Evolutionary conservation across 30 jellyfish, hydroid and myxozoan genomes (phyloP), one percentile per base, ranked within the genome.

Genomic region (Chrysaora quinquecirrha): DNA sequence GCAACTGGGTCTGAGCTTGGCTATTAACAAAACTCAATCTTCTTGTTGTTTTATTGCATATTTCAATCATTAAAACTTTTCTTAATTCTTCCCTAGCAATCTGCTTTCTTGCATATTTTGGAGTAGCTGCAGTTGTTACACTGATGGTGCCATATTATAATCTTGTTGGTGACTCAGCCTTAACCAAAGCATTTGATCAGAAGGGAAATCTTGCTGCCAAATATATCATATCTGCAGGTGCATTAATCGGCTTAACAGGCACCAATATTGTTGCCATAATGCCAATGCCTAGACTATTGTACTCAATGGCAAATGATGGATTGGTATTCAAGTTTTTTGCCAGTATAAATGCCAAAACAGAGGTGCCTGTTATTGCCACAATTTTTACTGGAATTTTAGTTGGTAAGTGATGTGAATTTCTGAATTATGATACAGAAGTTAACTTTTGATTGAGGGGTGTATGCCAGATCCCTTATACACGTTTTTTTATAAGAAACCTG

Each of bases 261-360:
- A 87, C 90, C 24, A 83, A 85, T 19, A 64, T 90, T 47, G 96
- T 88, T 24, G 47, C 95, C 20, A 52, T 90, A 87, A 78, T 90
- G 91, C 94, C 94, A 22, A 85, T 79, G 87, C 98, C 98, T 16
- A 69, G 96, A 20, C 69, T 90, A 75, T 87, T 90, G 30, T 90
- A 90, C 74, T 78, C 98, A 3, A 90, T 90, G 96, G 96, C 98
- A 7, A 90, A 76, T 3, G 98, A 90, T 85, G 98, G 98, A 6
- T 66, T 90, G 80, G 73, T 90, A 10, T 90, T 90, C 87, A 65
- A 52, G 46, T 38, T 71, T 23, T 72, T 84, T 30, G 75, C 90
- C 16, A 32, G 34, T 1, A 77, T 90, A 69, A 63, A 78, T 64
- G 22, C 77, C 3, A 90, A 48, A 47, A 90, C 98, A 27, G 94